These are phyloP conservation scores for Coleophora deauratella DNA, from an alignment of 2,888 invertebrate genomes.

Conservation along the genomic window DNA sequence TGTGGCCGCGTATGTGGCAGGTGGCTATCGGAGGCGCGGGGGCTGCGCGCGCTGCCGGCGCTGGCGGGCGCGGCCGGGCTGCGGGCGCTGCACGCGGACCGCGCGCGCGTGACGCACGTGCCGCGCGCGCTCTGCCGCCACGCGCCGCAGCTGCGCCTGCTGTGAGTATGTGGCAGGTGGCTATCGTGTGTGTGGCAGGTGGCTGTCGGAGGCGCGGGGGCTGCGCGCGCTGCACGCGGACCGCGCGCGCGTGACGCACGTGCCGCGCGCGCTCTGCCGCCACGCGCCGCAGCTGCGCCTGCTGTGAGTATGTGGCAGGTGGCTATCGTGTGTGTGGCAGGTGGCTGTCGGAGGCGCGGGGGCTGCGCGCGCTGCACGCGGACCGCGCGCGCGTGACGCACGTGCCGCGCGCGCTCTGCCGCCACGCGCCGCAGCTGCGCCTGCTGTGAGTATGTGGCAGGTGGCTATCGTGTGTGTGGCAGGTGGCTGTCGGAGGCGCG, in stretches of 20 bases:
- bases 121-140: conserved; percentile 84
- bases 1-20: no score
- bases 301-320: conserved; percentile 92
- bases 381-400: conserved; percentile 80
- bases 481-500: conserved; percentile 92
- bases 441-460: conserved; percentile 92
- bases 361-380: conserved; percentile 85
- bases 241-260: conserved; percentile 81
- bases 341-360: conserved; percentile 88
- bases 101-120: conserved; percentile 82
- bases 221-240: conserved; percentile 84
- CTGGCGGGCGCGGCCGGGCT: conserved; percentile 85
- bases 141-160: conserved; percentile 85
- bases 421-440: conserved; percentile 83
- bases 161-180: no score
- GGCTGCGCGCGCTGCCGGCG: conserved; percentile 86
- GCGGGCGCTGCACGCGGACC: conserved; percentile 87
- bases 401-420: conserved; percentile 85
- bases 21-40: conserved; percentile 88
- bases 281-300: conserved; percentile 86
- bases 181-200: no score
- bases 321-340: no score
- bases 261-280: conserved; percentile 84
- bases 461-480: no score
- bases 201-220: conserved; percentile 88